Conservation (phyloP, 1,140 invertebrate genomes). For the Teleopsis dalmanni region DNA sequence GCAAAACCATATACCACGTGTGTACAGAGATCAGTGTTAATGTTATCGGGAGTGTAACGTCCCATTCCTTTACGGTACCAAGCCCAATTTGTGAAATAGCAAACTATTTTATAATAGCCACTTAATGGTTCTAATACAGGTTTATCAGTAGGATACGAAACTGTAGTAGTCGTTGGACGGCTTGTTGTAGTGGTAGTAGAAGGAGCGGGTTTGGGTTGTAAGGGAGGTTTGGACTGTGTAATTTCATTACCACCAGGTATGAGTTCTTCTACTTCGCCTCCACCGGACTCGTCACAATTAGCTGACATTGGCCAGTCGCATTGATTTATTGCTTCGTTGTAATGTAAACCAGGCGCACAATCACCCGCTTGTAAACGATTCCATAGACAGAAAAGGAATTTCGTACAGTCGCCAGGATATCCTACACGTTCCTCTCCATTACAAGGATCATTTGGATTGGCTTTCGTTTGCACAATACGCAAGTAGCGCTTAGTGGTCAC, state of each 20-base stretch:
- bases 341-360: slow-evolving; percentile 70
- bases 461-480: slow-evolving; percentile 22
- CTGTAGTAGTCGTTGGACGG: slow-evolving; percentile 29
- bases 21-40: slow-evolving; percentile 78
- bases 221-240: slow-evolving; percentile 15
- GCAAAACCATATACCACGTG: slow-evolving; percentile 91
- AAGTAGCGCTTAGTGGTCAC: slow-evolving; percentile 33
- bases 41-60: slow-evolving; percentile 75
- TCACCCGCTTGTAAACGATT: slow-evolving; percentile 62
- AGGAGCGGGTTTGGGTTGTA: slow-evolving; percentile 14
- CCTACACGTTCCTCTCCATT: slow-evolving; percentile 55
- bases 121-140: slow-evolving; percentile 42
- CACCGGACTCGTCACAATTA: slow-evolving; percentile 47
- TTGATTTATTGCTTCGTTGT: slow-evolving; percentile 57
- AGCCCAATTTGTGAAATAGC: slow-evolving; percentile 92
- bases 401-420: slow-evolving; percentile 61
- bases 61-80: slow-evolving; percentile 79
- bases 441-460: slow-evolving; percentile 49
- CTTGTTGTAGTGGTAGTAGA: slow-evolving; percentile 20
- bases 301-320: slow-evolving; percentile 75
- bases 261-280: background rate
- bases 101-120: slow-evolving; percentile 69
- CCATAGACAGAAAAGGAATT: slow-evolving; percentile 72
- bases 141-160: slow-evolving; percentile 35
- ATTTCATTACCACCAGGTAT: slow-evolving; percentile 14